These are phyloP conservation scores for Stictocephala bisonia DNA, from an alignment of 2,888 invertebrate species.

Conservation along the genomic window DNA sequence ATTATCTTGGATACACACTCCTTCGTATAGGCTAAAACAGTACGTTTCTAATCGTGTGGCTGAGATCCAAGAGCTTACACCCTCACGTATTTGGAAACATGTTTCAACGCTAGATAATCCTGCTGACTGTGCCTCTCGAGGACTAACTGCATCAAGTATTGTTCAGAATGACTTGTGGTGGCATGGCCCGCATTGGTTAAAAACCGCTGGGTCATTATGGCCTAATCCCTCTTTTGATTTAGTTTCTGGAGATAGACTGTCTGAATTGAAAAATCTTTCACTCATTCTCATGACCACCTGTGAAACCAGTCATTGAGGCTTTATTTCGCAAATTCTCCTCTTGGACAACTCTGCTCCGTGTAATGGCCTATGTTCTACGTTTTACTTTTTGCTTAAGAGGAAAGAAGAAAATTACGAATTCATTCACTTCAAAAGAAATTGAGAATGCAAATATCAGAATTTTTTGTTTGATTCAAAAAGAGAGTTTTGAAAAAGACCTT, in stretches of 20 bases:
- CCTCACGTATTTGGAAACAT: constrained; percentile 47
- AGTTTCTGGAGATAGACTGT: not conserved
- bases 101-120: constrained; percentile 58
- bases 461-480: not conserved
- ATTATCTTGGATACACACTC: constrained; percentile 52
- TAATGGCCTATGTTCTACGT: not conserved
- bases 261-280: not conserved
- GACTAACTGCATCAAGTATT: constrained; percentile 6
- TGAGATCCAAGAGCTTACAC: constrained; percentile 54
- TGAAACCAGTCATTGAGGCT: not conserved
- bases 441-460: not conserved
- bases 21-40: constrained; percentile 40
- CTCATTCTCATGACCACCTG: not conserved
- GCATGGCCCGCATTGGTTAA: constrained; percentile 54
- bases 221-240: not conserved
- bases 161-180: constrained; percentile 52
- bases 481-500: not conserved
- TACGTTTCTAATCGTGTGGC: constrained; percentile 59
- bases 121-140: constrained; percentile 55
- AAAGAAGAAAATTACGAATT: not conserved
- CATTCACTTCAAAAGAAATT: not conserved
- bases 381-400: not conserved
- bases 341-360: not conserved
- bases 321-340: not conserved
- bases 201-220: not conserved